Conservation (phyloP, 1,140 invertebrate genomes). For the Rhizoglyphus robini region DNA sequence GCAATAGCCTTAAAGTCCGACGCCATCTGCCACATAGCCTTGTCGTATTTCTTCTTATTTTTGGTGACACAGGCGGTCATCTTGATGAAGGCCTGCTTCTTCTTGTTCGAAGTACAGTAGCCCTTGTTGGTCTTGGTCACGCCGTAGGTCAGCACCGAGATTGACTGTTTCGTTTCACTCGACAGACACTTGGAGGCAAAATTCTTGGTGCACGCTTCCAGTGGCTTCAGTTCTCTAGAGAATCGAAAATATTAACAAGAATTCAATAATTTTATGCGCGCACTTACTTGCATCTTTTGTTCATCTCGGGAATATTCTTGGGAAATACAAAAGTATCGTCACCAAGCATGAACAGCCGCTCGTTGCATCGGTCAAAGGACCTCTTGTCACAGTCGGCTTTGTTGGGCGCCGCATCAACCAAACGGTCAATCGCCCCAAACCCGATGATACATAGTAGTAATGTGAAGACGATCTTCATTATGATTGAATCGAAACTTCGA, state of each 20-base stretch:
- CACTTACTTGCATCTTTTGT: conserved; percentile 6
- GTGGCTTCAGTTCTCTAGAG: background rate
- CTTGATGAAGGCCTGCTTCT: background rate
- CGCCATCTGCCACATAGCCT: background rate
- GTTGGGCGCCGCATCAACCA: background rate
- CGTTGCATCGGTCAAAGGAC: background rate
- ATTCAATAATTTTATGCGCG: too few relatives aligned
- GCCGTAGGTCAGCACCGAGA: background rate
- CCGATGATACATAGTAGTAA: background rate
- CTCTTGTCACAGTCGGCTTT: background rate
- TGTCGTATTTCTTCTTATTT: background rate
- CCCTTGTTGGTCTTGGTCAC: background rate
- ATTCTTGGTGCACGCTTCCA: conserved; percentile 5
- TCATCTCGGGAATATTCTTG: background rate
- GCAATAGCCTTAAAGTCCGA: background rate
- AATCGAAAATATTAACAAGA: background rate
- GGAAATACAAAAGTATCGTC: background rate
- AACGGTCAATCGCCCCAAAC: background rate
- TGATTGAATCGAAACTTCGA: background rate
- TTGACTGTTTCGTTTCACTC: background rate
- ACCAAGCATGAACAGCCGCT: background rate
- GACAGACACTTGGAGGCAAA: background rate
- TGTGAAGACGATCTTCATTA: background rate
- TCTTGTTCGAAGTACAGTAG: background rate
- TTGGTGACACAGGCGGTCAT: background rate